phyloP scores from a whole-genome alignment of 2,797 vertebrate genomes.

The Pipistrellus nathusii region DNA sequence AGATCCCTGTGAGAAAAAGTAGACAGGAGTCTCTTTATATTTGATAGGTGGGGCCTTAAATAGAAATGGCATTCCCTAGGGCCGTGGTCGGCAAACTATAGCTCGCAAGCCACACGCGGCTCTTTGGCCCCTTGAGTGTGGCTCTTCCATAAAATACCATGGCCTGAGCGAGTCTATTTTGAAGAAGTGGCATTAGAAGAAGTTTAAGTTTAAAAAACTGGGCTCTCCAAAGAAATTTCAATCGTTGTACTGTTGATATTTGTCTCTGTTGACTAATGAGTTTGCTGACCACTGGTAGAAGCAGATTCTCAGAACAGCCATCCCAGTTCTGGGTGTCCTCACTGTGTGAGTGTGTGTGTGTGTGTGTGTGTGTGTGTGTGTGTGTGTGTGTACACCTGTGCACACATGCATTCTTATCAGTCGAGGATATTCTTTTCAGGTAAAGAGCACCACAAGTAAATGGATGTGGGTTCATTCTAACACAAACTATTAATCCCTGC shows the following conservation, averaged over 20 bases:
- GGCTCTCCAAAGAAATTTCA: too few species aligned
- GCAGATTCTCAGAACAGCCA: neutral
- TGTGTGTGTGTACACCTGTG: rapidly evolving
- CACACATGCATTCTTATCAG: neutral
- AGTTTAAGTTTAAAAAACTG: too few species aligned
- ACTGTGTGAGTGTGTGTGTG: rapidly evolving
- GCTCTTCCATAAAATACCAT: too few species aligned
- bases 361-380: rapidly evolving
- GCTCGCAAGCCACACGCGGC: too few species aligned
- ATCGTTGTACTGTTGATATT: too few species aligned
- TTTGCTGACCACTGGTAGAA: neutral
- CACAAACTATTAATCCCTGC: neutral
- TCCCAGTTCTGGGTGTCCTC: neutral
- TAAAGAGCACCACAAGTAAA: neutral
- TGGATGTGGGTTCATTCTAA: neutral
- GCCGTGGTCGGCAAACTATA: too few species aligned
- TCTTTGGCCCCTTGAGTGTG: too few species aligned
- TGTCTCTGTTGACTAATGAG: too few species aligned
- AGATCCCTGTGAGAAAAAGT: slow-evolving; percentile 13
- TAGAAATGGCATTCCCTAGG: neutral
- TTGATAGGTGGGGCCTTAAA: neutral
- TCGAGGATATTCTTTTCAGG: neutral
- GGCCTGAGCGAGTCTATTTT: too few species aligned
- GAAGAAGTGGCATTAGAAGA: too few species aligned
- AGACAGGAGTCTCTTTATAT: neutral